phyloP scores from a whole-genome alignment of 2,113 vertebrate species.

The Salvelinus alpinus region DNA sequence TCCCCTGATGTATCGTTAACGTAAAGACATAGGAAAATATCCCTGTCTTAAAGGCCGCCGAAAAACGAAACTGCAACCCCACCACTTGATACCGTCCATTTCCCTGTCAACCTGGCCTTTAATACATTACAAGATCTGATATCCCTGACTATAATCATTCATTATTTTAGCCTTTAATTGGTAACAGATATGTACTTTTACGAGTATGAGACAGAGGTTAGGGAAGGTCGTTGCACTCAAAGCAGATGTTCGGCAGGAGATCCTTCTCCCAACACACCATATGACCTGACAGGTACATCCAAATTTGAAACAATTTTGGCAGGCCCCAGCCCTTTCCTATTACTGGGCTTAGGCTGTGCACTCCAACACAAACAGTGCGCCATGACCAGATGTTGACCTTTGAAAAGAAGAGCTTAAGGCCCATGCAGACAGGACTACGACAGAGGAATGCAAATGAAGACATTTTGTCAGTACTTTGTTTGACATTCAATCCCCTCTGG shows the following conservation, averaged over 20 bases:
- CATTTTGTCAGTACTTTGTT: slow-evolving; percentile 31
- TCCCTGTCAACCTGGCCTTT: neutral
- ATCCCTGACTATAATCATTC: neutral
- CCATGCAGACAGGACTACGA: slow-evolving; percentile 25
- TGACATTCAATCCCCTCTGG: slow-evolving; percentile 58
- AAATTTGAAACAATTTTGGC: neutral
- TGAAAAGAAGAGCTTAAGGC: slow-evolving; percentile 37
- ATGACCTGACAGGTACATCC: neutral
- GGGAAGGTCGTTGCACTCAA: neutral
- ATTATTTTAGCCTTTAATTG: neutral
- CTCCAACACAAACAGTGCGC: slow-evolving; percentile 17
- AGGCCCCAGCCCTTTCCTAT: neutral
- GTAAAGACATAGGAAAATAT: no score
- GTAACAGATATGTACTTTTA: neutral
- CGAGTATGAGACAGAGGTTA: slow-evolving; percentile 8
- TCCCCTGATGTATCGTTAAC: no score
- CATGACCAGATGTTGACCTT: slow-evolving; percentile 62
- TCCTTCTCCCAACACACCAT: neutral
- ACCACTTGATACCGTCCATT: no score
- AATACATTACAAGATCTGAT: neutral
- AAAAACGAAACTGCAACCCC: no score
- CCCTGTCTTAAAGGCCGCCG: no score
- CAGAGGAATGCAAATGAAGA: slow-evolving; percentile 56
- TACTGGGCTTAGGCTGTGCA: neutral
- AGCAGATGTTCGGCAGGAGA: neutral